Percentiles rank a stretch among this genome's conserved stretches.
Conservation (phyloP, 2,113 vertebrate species). For the Rhabdornis inornatus region DNA sequence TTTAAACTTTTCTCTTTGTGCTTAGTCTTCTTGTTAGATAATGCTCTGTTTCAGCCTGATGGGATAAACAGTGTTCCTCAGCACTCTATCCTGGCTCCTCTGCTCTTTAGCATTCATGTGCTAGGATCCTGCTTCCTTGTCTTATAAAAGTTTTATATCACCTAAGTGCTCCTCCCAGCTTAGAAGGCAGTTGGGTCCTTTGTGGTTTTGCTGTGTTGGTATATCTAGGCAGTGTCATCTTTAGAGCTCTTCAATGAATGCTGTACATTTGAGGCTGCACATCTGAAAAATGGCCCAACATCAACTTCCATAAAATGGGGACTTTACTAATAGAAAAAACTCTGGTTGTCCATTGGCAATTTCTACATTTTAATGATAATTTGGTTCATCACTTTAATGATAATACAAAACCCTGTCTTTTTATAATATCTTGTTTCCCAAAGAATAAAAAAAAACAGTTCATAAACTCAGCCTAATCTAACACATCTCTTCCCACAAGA, state of each 20-base stretch:
- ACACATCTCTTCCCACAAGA: background rate
- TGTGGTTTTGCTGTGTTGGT: background rate
- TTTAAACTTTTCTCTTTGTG: slow-evolving; percentile 13
- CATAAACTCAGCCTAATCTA: background rate
- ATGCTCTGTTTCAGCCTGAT: background rate
- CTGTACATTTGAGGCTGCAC: background rate
- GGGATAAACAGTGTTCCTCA: slow-evolving; percentile 1
- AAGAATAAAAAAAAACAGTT: background rate
- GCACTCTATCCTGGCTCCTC: background rate
- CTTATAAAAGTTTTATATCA: slow-evolving; percentile 41
- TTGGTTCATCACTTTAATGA: background rate
- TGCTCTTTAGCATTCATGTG: slow-evolving; percentile 13
- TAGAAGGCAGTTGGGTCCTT: background rate
- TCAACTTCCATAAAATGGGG: background rate
- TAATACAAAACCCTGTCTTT: background rate
- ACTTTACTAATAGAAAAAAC: background rate
- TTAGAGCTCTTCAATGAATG: background rate
- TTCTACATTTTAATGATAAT: background rate
- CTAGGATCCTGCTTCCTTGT: background rate
- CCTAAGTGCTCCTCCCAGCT: background rate
- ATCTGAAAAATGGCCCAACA: background rate
- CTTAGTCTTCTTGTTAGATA: background rate
- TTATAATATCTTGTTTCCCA: background rate
- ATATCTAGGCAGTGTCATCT: background rate
- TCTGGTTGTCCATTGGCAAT: background rate